These are phyloP conservation scores for Rhopilema esculentum DNA, from an alignment of 30 jellyfish, hydroid and myxozoan species.

Conservation along the genomic window DNA sequence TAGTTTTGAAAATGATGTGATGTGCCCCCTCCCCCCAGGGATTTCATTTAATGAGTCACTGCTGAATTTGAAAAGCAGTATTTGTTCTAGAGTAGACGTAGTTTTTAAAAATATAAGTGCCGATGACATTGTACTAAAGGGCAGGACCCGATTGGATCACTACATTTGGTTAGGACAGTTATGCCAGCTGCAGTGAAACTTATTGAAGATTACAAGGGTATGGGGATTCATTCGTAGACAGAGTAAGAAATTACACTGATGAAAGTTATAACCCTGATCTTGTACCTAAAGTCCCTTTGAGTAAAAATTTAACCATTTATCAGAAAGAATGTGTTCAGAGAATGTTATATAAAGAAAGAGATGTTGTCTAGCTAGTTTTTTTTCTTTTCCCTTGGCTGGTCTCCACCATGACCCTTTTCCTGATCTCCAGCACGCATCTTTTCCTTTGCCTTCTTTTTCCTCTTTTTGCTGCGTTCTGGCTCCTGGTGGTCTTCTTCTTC, in stretches of 20 bases:
- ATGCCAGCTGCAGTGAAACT: constrained; percentile 7
- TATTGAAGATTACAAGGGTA: background rate
- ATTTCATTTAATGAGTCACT: too few species aligned
- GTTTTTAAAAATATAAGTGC: background rate
- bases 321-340: constrained; percentile 1
- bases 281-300: background rate
- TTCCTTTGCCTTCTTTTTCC: too few species aligned
- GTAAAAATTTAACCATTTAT: background rate
- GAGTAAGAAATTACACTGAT: background rate
- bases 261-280: constrained; percentile 3
- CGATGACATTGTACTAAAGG: background rate
- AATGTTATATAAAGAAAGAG: background rate
- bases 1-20: too few species aligned
- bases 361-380: too few species aligned
- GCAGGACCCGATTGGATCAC: background rate
- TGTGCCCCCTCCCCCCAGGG: too few species aligned
- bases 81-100: background rate
- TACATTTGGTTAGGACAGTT: background rate
- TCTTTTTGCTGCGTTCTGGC: too few species aligned
- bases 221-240: background rate
- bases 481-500: too few species aligned
- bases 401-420: too few species aligned
- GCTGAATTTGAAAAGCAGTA: too few species aligned
- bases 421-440: too few species aligned
- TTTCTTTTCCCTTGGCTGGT: too few species aligned